A percentile compares a stretch with the other conserved stretches of the same genome.
phyloP scores from a whole-genome alignment of 2,797 vertebrate species.

The Euphonia xanthogaster region DNA sequence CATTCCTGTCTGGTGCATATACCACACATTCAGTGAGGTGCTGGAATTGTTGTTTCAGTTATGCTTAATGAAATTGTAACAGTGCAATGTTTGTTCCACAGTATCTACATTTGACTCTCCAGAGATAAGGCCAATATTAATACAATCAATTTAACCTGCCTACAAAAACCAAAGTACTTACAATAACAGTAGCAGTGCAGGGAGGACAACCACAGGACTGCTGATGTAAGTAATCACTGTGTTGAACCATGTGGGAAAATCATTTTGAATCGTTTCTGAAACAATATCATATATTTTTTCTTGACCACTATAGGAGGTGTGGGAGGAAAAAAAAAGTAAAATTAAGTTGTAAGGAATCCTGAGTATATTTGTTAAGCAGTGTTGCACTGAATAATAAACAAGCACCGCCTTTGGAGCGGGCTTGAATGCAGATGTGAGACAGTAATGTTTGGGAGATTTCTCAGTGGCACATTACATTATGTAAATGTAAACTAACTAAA shows the following conservation, averaged over 20 bases:
- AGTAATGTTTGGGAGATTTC: background rate
- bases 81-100: background rate
- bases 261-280: slow-evolving; percentile 88
- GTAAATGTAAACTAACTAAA: background rate
- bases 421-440: background rate
- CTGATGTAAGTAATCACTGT: slow-evolving; percentile 87
- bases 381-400: background rate
- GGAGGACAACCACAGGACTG: slow-evolving; percentile 92
- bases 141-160: background rate
- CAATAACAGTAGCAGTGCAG: slow-evolving; percentile 91
- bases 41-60: background rate
- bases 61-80: background rate
- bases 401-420: background rate
- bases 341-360: background rate
- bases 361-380: background rate
- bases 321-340: background rate
- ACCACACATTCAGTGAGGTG: background rate
- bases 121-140: background rate
- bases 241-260: slow-evolving; percentile 92
- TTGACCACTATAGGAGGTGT: slow-evolving; percentile 78
- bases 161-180: slow-evolving; percentile 76
- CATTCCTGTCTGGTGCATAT: background rate
- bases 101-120: background rate
- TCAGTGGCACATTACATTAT: background rate
- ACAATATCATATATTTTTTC: slow-evolving; percentile 98